Evolutionary conservation across 2,888 invertebrate species (phyloP).

Genomic region (Melipona beecheii): DNA sequence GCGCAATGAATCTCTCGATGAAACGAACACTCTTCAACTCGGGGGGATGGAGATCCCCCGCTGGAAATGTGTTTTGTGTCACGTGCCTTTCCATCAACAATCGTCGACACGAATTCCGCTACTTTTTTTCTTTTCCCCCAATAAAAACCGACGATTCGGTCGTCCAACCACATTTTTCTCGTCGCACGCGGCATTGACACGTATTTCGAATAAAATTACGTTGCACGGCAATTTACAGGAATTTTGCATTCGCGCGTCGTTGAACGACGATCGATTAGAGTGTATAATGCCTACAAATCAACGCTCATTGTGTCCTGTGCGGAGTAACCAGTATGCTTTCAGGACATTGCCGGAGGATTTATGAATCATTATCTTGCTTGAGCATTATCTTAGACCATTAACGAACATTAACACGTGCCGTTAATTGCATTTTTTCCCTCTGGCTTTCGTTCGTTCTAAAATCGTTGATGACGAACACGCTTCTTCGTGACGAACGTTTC

Average conservation of each 20-base stretch:
- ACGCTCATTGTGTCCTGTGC: not conserved
- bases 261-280: not conserved
- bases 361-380: not conserved
- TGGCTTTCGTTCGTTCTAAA: too few species aligned
- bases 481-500: too few species aligned
- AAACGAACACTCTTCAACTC: not conserved
- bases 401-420: not conserved
- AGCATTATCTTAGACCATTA: not conserved
- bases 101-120: not conserved
- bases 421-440: not conserved
- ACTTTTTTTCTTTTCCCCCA: not conserved
- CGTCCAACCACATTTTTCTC: not conserved
- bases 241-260: not conserved
- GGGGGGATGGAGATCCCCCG: not conserved
- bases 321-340: not conserved
- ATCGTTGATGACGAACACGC: too few species aligned
- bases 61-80: conserved; percentile 14
- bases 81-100: not conserved
- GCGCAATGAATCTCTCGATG: not conserved
- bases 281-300: not conserved
- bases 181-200: conserved; percentile 27
- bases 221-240: not conserved
- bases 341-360: not conserved
- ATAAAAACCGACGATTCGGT: conserved; percentile 11
- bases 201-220: not conserved